Percentiles rank a stretch among this genome's conserved stretches.
These are phyloP conservation scores for Cuculus canorus DNA, from an alignment of 2,797 vertebrate genomes.

Conservation along the genomic window DNA sequence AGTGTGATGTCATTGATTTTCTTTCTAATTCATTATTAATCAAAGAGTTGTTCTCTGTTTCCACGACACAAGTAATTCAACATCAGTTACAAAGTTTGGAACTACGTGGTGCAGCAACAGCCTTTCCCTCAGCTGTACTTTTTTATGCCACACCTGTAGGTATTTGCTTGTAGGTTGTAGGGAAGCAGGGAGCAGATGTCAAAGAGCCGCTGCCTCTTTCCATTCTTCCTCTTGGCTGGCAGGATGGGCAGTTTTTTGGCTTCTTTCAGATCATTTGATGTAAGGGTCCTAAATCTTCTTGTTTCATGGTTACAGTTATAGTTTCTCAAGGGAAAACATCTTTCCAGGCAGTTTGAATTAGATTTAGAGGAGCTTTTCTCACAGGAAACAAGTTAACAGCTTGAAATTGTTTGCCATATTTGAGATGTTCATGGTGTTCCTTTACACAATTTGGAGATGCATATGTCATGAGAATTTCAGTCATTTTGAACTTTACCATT, in stretches of 20 bases:
- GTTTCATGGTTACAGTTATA: neutral
- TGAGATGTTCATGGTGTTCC: neutral
- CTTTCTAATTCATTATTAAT: neutral
- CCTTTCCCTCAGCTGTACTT: neutral
- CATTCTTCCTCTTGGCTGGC: neutral
- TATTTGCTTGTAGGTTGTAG: neutral
- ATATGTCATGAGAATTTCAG: slow-evolving; percentile 3
- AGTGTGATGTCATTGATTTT: neutral
- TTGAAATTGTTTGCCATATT: slow-evolving; percentile 24
- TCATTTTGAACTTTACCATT: neutral
- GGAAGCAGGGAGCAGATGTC: neutral
- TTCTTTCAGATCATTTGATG: neutral
- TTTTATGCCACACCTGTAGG: neutral
- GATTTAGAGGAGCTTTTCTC: slow-evolving; percentile 35
- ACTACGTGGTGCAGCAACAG: neutral
- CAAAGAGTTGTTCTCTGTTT: neutral
- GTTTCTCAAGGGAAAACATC: slow-evolving; percentile 3
- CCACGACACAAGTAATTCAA: neutral
- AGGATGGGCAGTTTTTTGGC: neutral
- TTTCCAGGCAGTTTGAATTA: slow-evolving; percentile 11
- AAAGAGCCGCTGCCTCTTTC: neutral
- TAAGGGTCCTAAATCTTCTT: slow-evolving; percentile 11
- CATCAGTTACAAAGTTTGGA: neutral
- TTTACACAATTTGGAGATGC: neutral
- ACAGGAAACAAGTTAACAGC: slow-evolving; percentile 29